Base-by-base conservation (phyloP, 37 sponge, comb jelly and placozoan species). In the Halisarca cf. caerulea region DNA sequence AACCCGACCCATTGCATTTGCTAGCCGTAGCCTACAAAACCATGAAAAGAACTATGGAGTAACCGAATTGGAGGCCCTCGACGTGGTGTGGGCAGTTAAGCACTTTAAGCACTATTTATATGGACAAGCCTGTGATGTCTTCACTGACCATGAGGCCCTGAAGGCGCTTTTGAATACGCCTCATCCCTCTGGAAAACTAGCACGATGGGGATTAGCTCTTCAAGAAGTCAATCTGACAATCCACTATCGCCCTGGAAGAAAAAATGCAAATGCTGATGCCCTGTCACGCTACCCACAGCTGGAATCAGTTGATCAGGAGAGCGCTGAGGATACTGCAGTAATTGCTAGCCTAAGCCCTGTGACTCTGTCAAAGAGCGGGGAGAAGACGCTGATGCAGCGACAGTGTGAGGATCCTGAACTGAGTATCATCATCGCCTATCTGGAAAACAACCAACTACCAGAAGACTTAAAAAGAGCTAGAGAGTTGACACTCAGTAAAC, bases 81-180 rank as follows among this genome's bases (percentile, higher is more conserved):
- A 82, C 1, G 88, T 91, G 20, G 85, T 91, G 8, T 87, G 85
- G 88, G 91, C 91, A 1, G 35, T 84, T 2, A 83, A 84, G 47
- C 77, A 87, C 40, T 90, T 90, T 28, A 47, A 84, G 40, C 81
- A 70, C 38, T 90, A 90, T 27, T 60, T 90, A 25, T 90, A 86
- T 82, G 91, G 87, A 9, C 83, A 86, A 23, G 36, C 20, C 11
- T 90, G 80, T 69, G 41, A 58, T 0, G 86, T 90, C 34, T 83
- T 43, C 35, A 90, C 91, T 2, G 91, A 90, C 38, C 91, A 90
- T 34, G 79, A 86, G 53, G 84, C 91, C 24, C 73, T 86, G 51
- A 86, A 82, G 45, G 81, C 85, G 2, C 62, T 89, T 23, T 45
- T 84, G 38, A 80, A 84, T 51, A 84, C 82, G 4, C 85, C 85